Percentiles rank a stretch among this genome's conserved stretches.
phyloP scores from a whole-genome alignment of 2,888 invertebrate species.

The Spodoptera picta region DNA sequence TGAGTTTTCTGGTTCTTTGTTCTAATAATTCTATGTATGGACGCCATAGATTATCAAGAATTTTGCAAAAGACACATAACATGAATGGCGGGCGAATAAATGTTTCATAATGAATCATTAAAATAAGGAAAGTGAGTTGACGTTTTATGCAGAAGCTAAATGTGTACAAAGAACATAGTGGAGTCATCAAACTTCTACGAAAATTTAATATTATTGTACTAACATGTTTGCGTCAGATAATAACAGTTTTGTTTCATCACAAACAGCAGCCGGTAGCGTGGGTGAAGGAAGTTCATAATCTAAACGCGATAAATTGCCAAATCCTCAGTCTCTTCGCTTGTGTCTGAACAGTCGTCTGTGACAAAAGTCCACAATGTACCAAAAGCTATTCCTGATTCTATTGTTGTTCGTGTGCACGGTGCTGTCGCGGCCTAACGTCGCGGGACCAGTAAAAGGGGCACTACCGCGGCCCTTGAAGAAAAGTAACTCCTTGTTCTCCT shows the following conservation, averaged over 20 bases:
- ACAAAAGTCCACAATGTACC: slow-evolving; percentile 48
- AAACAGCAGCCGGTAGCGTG: slow-evolving; percentile 53
- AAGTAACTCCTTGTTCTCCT: slow-evolving; percentile 58
- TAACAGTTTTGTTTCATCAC: slow-evolving; percentile 27
- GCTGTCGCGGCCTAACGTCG: slow-evolving; percentile 37
- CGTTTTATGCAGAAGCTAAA: too few relatives aligned
- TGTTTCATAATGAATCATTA: too few relatives aligned
- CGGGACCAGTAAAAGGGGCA: slow-evolving; percentile 26
- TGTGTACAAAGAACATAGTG: too few relatives aligned
- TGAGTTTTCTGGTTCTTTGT: too few relatives aligned
- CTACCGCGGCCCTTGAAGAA: slow-evolving; percentile 48
- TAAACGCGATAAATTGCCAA: slow-evolving; percentile 51
- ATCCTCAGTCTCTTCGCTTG: slow-evolving; percentile 45
- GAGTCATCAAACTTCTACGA: slow-evolving; percentile 23
- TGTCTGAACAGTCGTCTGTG: slow-evolving; percentile 11
- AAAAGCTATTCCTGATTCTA: slow-evolving; percentile 37
- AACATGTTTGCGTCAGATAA: slow-evolving; percentile 14
- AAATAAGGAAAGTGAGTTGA: too few relatives aligned
- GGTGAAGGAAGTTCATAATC: slow-evolving; percentile 67
- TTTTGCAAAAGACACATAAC: too few relatives aligned
- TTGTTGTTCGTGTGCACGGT: slow-evolving; percentile 42
- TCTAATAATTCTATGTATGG: too few relatives aligned
- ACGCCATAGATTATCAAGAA: too few relatives aligned
- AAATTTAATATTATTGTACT: slow-evolving; percentile 2
- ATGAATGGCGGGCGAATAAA: too few relatives aligned